Evolutionary conservation across 2,797 vertebrate species (phyloP).

Genomic region (Brotula barbata): DNA sequence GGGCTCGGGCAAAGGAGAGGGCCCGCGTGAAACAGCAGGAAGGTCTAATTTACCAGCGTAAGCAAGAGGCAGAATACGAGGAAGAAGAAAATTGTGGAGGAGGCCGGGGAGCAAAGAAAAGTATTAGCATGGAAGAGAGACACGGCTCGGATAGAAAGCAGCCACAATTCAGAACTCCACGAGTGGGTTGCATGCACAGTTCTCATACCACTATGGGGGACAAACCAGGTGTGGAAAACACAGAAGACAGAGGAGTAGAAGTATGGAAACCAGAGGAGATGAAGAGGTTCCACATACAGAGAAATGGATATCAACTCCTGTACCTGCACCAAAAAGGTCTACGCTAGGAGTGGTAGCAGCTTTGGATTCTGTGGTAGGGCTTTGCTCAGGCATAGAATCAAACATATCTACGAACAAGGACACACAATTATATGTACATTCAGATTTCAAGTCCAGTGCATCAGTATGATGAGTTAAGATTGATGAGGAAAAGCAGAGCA

Average conservation of each 20-base stretch:
- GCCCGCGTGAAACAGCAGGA: slow-evolving; percentile 89
- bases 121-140: slow-evolving; percentile 66
- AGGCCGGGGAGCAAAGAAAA: slow-evolving; percentile 65
- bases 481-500: slow-evolving; percentile 59
- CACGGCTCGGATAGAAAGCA: slow-evolving; percentile 58
- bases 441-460: slow-evolving; percentile 73
- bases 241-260: slow-evolving; percentile 64
- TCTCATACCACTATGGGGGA: slow-evolving; percentile 78
- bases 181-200: slow-evolving; percentile 70
- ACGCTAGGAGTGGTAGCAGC: slow-evolving; percentile 95
- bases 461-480: slow-evolving; percentile 60
- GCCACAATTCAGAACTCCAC: slow-evolving; percentile 54
- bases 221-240: slow-evolving; percentile 69
- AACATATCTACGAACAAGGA: slow-evolving; percentile 99
- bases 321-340: slow-evolving; percentile 99
- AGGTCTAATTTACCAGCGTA: slow-evolving; percentile 86
- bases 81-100: slow-evolving; percentile 76
- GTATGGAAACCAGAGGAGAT: slow-evolving; percentile 69
- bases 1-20: slow-evolving; percentile 93
- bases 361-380: slow-evolving; percentile 90
- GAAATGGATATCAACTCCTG: slow-evolving; percentile 78
- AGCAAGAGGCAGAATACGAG: slow-evolving; percentile 79
- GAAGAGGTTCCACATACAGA: slow-evolving; percentile 74
- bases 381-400: slow-evolving; percentile 94
- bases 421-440: slow-evolving; percentile 86